Evolutionary conservation across 1,140 invertebrate genomes (phyloP), one percentile per base, ranked within the genome.

Genomic region (Argopecten irradians): DNA sequence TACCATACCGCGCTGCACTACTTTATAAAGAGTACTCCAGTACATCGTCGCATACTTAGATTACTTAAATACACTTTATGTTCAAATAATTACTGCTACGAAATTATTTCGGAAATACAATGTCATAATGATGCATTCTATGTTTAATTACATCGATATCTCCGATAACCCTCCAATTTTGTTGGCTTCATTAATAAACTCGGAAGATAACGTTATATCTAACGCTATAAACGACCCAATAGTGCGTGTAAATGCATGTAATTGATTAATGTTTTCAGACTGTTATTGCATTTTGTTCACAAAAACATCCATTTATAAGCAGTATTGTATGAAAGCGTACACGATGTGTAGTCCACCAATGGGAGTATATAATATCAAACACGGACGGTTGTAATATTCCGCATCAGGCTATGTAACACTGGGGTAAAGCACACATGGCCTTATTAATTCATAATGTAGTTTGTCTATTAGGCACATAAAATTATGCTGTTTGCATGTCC

Each of bases 401-500:
- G 55, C 28, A 28, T 71, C 55, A 71, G 7, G 55, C 55, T 28
- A 71, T 71, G 22, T 1, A 71, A n/a, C 55, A n/a, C 16, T n/a
- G 8, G 16, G 55, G 55, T 22, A 71, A 39, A 28, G 28, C 55
- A 71, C 55, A 71, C 55, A 28, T 71, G 55, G 55, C 55, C 55
- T 5, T 71, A 71, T 71, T 71, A 71, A 71, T 71, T 71, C 55
- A 71, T 71, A 28, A 71, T 71, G 16, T 71, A 71, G 28, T 71
- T 71, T 28, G n/a, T 71, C 55, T 28, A 71, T 71, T 71, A 71
- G 22, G n/a, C 8, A 71, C n/a, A 71, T n/a, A 71, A 71, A 71
- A 28, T 71, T 71, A 71, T 71, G 16, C 55, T 71, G 55, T 71
- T 71, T 71, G 43, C 43, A 46, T 46, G 55, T 71, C 55, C 55